A percentile compares a stretch with the other conserved stretches of the same genome.
Conservation (phyloP, 2,113 vertebrate genomes). For the Ictalurus punctatus region DNA sequence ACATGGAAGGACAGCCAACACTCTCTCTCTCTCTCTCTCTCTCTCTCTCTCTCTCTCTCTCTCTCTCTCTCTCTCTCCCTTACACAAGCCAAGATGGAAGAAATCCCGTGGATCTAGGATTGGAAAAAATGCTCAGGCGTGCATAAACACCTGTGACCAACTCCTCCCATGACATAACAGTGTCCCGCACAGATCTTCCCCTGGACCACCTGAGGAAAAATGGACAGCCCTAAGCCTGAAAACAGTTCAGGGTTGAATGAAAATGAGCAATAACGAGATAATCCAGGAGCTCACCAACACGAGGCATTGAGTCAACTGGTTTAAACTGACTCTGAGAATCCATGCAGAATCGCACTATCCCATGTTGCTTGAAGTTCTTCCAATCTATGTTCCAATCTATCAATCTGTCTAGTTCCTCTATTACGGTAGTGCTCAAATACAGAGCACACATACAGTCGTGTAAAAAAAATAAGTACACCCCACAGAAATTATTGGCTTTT, state of each 20-base stretch:
- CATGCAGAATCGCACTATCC: background rate
- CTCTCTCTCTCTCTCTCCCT: too few relatives aligned
- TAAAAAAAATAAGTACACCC: too few relatives aligned
- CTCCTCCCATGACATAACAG: background rate
- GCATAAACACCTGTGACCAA: background rate
- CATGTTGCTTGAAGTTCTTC: background rate
- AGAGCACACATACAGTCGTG: too few relatives aligned
- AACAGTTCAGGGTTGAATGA: background rate
- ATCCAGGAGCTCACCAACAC: background rate
- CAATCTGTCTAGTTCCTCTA: too few relatives aligned
- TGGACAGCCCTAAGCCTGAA: background rate
- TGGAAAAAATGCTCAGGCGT: background rate
- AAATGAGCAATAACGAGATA: background rate
- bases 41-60: background rate
- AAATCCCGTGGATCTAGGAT: background rate
- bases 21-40: background rate
- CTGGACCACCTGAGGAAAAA: background rate
- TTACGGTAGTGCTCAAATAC: too few relatives aligned
- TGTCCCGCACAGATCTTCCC: background rate
- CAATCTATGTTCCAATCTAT: too few relatives aligned
- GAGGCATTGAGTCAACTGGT: background rate
- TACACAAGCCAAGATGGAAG: background rate
- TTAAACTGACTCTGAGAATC: background rate
- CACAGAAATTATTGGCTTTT: too few relatives aligned
- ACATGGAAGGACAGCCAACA: slow-evolving; percentile 8